These are phyloP conservation scores for Choreutis nemorana DNA, from an alignment of 2,888 invertebrate genomes.

Conservation along the genomic window DNA sequence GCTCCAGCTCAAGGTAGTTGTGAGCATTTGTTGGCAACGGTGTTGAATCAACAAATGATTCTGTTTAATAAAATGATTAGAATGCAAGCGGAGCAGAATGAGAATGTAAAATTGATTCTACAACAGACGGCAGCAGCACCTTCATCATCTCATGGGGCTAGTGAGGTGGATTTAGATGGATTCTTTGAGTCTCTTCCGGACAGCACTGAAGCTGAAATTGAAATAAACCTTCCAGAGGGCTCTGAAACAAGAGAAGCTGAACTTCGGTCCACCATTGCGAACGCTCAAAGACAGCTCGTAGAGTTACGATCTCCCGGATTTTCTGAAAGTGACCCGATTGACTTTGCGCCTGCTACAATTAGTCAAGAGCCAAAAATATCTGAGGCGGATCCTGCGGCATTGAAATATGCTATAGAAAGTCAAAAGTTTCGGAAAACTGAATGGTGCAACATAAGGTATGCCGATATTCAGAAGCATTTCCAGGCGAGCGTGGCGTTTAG, in stretches of 20 bases:
- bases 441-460: constrained; percentile 11
- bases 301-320: neutral
- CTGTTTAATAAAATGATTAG: neutral
- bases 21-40: neutral
- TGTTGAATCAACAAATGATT: neutral
- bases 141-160: neutral
- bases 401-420: constrained; percentile 5
- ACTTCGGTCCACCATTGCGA: neutral
- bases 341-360: neutral
- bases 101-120: neutral
- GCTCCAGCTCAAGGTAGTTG: neutral
- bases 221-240: neutral
- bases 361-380: neutral
- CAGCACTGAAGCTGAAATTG: neutral
- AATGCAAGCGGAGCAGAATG: neutral
- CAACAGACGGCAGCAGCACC: neutral
- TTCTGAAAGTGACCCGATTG: neutral
- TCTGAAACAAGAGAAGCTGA: neutral
- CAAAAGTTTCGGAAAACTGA: constrained; percentile 6
- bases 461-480: constrained; percentile 10
- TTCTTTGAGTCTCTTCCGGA: neutral
- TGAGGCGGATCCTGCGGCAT: neutral
- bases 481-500: constrained; percentile 12
- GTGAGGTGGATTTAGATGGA: neutral
- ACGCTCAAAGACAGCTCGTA: neutral